phyloP scores from a whole-genome alignment of 2,797 vertebrate genomes.

The Manis crassicaudata region DNA sequence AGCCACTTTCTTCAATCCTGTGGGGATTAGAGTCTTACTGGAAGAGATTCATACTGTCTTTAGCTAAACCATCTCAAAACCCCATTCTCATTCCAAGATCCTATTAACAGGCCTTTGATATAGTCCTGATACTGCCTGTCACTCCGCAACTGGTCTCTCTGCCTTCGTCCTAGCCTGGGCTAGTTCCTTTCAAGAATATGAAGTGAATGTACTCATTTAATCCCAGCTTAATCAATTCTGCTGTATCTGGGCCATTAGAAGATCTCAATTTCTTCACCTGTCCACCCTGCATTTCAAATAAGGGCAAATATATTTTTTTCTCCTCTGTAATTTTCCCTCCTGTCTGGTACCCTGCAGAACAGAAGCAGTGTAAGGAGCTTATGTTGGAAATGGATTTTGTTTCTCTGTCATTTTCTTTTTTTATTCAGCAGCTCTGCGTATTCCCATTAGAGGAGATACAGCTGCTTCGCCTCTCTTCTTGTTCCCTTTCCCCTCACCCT shows the following conservation, averaged over 20 bases:
- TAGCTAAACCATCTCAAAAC: constrained; percentile 15
- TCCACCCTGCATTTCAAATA: constrained; percentile 51
- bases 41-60: constrained; percentile 40
- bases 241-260: not conserved
- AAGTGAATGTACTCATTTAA: not conserved
- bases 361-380: not conserved
- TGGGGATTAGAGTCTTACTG: constrained; percentile 18
- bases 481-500: rapidly evolving
- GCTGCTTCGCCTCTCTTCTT: not conserved
- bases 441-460: not conserved
- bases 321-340: not conserved
- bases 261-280: not conserved
- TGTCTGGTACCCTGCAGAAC: not conserved
- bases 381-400: not conserved
- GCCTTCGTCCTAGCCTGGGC: not conserved
- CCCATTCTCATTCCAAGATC: constrained; percentile 39
- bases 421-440: not conserved
- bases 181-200: not conserved
- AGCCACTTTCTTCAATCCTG: constrained; percentile 63
- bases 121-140: not conserved
- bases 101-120: constrained; percentile 47
- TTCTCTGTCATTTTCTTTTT: not conserved
- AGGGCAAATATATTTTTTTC: not conserved
- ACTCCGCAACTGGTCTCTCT: not conserved
- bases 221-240: not conserved